Evolutionary conservation across 2,797 vertebrate genomes (phyloP).

Genomic region (Lophotriccus pileatus): DNA sequence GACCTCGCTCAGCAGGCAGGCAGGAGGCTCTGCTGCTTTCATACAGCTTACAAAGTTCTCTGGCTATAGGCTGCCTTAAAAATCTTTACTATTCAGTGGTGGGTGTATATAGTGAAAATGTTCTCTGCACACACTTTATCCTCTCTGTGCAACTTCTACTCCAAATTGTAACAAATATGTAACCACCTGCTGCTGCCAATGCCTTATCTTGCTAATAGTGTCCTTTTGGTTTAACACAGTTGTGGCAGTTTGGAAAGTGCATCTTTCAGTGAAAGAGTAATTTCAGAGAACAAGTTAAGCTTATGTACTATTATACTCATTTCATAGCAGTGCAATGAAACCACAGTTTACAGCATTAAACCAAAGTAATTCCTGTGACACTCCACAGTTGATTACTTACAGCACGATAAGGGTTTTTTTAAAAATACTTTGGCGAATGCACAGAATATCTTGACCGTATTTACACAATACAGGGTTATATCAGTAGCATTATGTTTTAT

Average conservation of each 20-base stretch:
- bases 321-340: background rate
- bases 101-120: background rate
- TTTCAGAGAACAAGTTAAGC: background rate
- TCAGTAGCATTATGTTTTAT: background rate
- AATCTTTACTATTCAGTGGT: background rate
- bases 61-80: background rate
- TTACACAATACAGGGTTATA: background rate
- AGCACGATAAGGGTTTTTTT: background rate
- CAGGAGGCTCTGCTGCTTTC: background rate
- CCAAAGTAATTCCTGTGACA: background rate
- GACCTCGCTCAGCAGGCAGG: background rate
- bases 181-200: background rate
- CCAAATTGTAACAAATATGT: background rate
- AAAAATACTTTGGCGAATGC: background rate
- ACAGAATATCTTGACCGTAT: background rate
- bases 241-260: background rate
- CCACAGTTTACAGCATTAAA: background rate
- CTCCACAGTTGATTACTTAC: background rate
- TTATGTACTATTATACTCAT: background rate
- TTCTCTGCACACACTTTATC: background rate
- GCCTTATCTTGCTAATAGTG: background rate
- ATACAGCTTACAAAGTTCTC: too few species aligned
- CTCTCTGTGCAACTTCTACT: background rate
- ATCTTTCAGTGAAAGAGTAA: background rate
- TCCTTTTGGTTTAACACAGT: background rate